phyloP scores from a whole-genome alignment of 1,140 invertebrate species.

The Drosophila bipectinata region DNA sequence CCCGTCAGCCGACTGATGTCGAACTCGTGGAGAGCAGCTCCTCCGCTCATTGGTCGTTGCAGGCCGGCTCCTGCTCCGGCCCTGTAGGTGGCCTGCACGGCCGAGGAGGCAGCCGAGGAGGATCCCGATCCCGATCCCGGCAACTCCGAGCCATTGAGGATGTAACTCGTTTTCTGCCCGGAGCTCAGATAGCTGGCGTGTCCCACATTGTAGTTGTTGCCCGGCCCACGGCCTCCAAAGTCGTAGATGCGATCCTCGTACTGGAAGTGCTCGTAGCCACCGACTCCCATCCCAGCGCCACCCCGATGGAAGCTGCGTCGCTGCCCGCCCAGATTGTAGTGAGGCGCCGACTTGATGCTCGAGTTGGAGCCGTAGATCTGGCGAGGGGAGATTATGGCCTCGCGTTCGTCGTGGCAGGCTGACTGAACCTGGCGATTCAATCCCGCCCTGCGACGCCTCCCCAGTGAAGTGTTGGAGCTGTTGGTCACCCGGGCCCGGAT shows the following conservation, averaged over 20 bases:
- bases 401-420: constrained; percentile 68
- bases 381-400: constrained; percentile 58
- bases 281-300: constrained; percentile 9
- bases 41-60: constrained; percentile 59
- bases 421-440: constrained; percentile 70
- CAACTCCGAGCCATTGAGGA: constrained; percentile 34
- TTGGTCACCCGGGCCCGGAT: constrained; percentile 72
- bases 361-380: constrained; percentile 84
- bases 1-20: constrained; percentile 83
- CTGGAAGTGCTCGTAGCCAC: constrained; percentile 67
- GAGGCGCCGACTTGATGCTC: constrained; percentile 84
- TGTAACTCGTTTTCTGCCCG: constrained; percentile 50
- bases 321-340: constrained; percentile 76
- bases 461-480: constrained; percentile 56
- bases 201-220: constrained; percentile 66
- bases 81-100: constrained; percentile 58
- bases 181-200: constrained; percentile 24
- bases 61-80: constrained; percentile 12
- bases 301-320: constrained; percentile 60
- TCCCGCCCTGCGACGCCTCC: constrained; percentile 64
- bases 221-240: constrained; percentile 79
- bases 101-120: constrained; percentile 73
- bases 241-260: constrained; percentile 82
- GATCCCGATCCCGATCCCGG: constrained; percentile 69
- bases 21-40: constrained; percentile 71